Conservation (phyloP, 2,113 vertebrate genomes). For the Chelonoidis abingdonii region DNA sequence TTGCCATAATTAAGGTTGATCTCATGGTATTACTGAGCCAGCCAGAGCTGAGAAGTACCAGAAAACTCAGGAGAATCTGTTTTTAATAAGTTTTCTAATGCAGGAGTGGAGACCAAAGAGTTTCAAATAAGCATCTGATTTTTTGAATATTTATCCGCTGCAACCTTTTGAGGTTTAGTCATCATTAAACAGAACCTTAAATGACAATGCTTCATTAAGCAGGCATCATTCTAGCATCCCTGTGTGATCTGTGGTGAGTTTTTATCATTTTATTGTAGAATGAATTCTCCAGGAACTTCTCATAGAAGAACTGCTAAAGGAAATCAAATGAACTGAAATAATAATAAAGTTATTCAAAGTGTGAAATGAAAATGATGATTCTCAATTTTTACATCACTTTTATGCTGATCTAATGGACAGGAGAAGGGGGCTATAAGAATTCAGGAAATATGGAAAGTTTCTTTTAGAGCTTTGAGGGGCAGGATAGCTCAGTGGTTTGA, state of each 20-base stretch:
- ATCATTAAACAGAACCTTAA: not conserved
- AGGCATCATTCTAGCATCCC: not conserved
- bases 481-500: too few species aligned
- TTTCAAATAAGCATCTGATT: not conserved
- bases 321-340: not conserved
- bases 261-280: not conserved
- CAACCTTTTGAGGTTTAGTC: not conserved
- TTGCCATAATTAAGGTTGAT: not conserved
- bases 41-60: not conserved
- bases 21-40: not conserved
- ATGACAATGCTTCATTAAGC: not conserved
- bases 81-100: not conserved
- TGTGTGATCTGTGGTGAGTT: not conserved
- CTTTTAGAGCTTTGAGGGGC: not conserved
- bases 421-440: not conserved
- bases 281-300: not conserved
- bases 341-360: not conserved
- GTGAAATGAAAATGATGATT: not conserved
- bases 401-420: not conserved
- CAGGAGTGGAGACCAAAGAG: not conserved
- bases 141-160: not conserved
- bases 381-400: not conserved
- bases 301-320: not conserved
- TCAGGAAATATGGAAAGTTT: not conserved
- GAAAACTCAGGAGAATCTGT: not conserved